Conservation (phyloP, 2,888 invertebrate species). For the Eupithecia insigniata region DNA sequence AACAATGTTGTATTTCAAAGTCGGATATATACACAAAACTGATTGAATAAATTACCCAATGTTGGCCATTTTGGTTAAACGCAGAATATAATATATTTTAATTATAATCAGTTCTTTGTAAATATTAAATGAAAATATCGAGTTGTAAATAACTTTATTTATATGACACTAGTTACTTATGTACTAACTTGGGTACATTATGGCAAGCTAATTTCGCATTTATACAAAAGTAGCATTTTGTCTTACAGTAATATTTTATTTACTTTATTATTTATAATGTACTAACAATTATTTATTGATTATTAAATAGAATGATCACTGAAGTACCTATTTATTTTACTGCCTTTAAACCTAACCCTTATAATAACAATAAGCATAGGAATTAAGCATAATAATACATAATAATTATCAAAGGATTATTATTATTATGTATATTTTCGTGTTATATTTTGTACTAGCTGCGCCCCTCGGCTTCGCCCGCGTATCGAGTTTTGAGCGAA, state of each 20-base stretch:
- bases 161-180: conserved; percentile 59
- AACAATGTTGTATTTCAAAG: conserved; percentile 32
- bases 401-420: neutral
- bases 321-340: conserved; percentile 37
- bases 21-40: conserved; percentile 15
- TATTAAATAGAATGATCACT: conserved; percentile 72
- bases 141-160: conserved; percentile 77
- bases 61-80: conserved; percentile 1
- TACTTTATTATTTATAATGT: conserved; percentile 61
- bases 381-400: no score
- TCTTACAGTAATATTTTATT: conserved; percentile 60
- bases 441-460: no score
- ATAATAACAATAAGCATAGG: neutral
- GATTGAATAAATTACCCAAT: conserved; percentile 8
- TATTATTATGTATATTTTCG: no score
- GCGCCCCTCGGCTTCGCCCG: no score
- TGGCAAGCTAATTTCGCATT: conserved; percentile 74
- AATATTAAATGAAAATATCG: conserved; percentile 45
- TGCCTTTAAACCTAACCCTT: neutral
- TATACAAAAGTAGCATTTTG: conserved; percentile 66
- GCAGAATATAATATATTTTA: neutral
- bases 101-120: conserved; percentile 41
- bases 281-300: conserved; percentile 74
- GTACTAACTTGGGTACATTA: conserved; percentile 73
- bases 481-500: no score